Base-by-base conservation (phyloP, 2,888 invertebrate genomes). In the Laspeyria flexula region DNA sequence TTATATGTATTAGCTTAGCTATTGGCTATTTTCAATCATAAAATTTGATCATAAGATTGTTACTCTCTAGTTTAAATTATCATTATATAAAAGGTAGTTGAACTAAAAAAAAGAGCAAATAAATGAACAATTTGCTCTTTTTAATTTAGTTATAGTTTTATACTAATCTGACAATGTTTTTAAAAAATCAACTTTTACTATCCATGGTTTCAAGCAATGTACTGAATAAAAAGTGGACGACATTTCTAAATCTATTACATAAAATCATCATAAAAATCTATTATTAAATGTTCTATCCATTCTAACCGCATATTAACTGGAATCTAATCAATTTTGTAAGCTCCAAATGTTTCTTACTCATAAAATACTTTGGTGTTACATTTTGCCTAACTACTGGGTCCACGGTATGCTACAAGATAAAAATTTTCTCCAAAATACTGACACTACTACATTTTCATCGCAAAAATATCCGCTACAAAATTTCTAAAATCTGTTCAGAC, bases 391-490 rank as follows among this genome's bases (percentile, higher is more conserved):
- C 88, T 91, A 91, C 80, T 86, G 87, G 88, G 85, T 87, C 87
- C 85, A 77, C 73, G 75, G 76, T 83, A 85, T 66, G 71, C 86
- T 89, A 87, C 69, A 55, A 67, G 78, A 83, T 59, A 60, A 70
- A 84, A 90, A 86, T 77, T 71, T 80, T 82, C 74, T 90, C 88
- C 83, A 90, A 91, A 91, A 91, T 90, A 90, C 85, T 80, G 88
- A 80, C 71, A 74, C 85, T 85, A 87, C 85, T 86, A 88, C 86
- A 81, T 77, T 80, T 78, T 79, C 56, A 66, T 86, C 77, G 75
- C 84, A 87, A 88, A 89, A 88, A 90, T 89, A 90, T 81, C 62
- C 53, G 82, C 86, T 88, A 88, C 81, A 74, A 85, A 85, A 79
- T 78, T 62, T 85, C 80, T 84, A 85, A 81, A 72, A 77, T 83